Percentiles rank a stretch among this genome's conserved stretches.
phyloP scores from a whole-genome alignment of 2,797 vertebrate genomes.

The Phalloptychus januarius region DNA sequence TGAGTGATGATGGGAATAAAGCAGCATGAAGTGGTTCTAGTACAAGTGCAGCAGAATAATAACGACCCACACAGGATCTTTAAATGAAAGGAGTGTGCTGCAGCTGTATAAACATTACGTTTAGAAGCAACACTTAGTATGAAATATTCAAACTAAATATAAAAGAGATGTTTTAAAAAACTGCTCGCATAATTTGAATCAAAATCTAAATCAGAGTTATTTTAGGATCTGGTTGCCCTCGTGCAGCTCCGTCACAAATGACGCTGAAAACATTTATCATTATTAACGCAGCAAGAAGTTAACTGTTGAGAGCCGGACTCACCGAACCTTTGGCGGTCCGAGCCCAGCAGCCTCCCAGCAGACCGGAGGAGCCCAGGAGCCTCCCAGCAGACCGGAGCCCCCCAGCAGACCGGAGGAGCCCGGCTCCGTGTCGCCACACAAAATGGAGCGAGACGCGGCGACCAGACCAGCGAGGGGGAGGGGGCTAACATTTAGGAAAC shows the following conservation, averaged over 20 bases:
- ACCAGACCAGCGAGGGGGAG: background rate
- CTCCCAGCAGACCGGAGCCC: background rate
- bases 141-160: background rate
- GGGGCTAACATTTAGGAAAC: background rate
- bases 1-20: background rate
- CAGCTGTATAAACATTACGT: background rate
- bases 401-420: background rate
- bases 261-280: background rate
- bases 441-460: background rate
- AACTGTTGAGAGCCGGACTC: background rate
- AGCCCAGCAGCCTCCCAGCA: no score
- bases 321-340: background rate
- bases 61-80: background rate
- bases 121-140: background rate
- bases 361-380: background rate
- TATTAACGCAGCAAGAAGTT: background rate
- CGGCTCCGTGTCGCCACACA: slow-evolving; percentile 2
- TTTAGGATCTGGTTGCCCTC: background rate
- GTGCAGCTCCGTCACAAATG: background rate
- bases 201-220: background rate
- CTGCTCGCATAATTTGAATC: background rate
- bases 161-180: background rate
- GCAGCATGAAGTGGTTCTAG: background rate
- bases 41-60: background rate
- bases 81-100: background rate